phyloP scores from a whole-genome alignment of 2,888 invertebrate genomes.

The Parapristionchus giblindavisi region DNA sequence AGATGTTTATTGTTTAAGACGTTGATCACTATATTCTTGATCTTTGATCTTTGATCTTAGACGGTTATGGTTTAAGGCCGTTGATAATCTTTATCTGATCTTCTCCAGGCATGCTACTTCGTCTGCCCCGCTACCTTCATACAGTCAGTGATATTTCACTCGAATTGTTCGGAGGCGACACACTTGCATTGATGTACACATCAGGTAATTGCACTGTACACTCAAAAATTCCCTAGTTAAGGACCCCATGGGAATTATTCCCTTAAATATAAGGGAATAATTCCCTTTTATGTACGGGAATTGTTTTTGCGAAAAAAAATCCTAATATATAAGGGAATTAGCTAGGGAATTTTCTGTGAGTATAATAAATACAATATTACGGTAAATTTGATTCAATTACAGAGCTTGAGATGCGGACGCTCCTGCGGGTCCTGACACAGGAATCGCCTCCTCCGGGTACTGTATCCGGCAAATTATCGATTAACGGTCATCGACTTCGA shows the following conservation, averaged over 20 bases:
- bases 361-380: background rate
- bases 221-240: no score
- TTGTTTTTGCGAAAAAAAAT: no score
- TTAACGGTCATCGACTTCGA: constrained; percentile 86
- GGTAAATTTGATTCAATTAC: constrained; percentile 41
- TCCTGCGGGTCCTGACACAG: constrained; percentile 87
- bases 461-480: constrained; percentile 81
- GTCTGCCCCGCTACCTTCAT: constrained; percentile 70
- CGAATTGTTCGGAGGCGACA: constrained; percentile 89
- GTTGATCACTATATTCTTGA: no score
- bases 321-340: no score
- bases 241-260: no score
- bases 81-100: no score
- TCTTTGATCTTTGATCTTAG: no score
- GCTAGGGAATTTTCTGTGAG: no score
- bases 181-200: constrained; percentile 88
- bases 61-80: no score
- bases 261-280: no score
- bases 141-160: constrained; percentile 82
- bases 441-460: constrained; percentile 75
- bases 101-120: constrained; percentile 45
- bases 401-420: constrained; percentile 84
- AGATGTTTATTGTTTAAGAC: no score
- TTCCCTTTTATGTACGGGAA: no score
- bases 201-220: constrained; percentile 71